Base-by-base conservation (phyloP, 2,888 invertebrate species). In the Galerucella calmariensis region DNA sequence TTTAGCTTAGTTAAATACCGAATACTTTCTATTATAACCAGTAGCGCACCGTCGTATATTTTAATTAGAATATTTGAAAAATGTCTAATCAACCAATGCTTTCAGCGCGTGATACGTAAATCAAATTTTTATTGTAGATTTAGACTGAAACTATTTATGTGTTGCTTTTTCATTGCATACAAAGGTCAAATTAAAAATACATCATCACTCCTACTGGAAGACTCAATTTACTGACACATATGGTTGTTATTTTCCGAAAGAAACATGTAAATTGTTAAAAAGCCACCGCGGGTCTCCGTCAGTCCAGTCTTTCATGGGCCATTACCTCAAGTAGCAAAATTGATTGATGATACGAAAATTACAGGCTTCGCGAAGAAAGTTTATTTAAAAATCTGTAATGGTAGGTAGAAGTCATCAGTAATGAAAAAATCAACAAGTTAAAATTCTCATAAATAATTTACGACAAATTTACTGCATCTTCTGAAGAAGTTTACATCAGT, bases 331-430 rank as follows among this genome's bases (percentile, higher is more conserved):
- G 71, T 72, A 72, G 71, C 66, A 72, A 72, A 72, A 72, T 72
- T 72, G 71, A 72, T 72, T 72, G 71, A 72, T 66, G 66, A 72
- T 72, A 66, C 59, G 71, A 69, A 69, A 69, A 69, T 69, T 69
- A 69, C 59, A 69, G 69, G 69, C 53, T 61, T 69, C 35, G 62
- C 53, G 35, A 69, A 69, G 62, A 69, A 62, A 69, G 69, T 69
- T 69, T 69, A 69, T 69, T 69, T 69, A 69, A 69, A 69, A 69
- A 27, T 51, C 63, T 12, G 35, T 69, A 69, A 69, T 69, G 62
- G 69, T 69, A 62, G 69, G 69, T 69, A 62, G 69, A 16, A 35
- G 51, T 62, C 51, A 63, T 53, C 46, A 24, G 63, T 48, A 61
- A 69, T 20, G 69, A 69, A 62, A 69, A 69, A 69, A 69, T 69